phyloP scores from a whole-genome alignment of 2,113 vertebrate species.

The Coptodon bakossiorum region DNA sequence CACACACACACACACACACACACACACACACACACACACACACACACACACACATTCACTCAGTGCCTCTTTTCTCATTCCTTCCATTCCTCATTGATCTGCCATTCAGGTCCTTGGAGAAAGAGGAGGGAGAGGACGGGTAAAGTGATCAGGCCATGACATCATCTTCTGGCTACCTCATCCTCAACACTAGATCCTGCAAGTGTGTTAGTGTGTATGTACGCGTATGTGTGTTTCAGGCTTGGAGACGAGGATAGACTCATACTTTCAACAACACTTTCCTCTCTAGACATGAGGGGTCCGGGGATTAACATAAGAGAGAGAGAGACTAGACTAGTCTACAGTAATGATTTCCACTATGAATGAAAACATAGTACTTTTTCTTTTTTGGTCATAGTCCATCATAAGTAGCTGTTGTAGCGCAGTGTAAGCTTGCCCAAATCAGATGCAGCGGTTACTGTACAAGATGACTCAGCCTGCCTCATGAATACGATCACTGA shows the following conservation, averaged over 20 bases:
- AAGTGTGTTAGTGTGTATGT: constrained; percentile 17
- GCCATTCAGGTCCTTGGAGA: constrained; percentile 14
- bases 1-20: not conserved
- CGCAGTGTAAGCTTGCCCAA: not conserved
- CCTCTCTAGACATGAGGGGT: constrained; percentile 52
- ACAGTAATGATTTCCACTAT: constrained; percentile 49
- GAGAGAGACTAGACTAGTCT: constrained; percentile 30
- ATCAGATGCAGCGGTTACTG: not conserved
- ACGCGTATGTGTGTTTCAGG: not conserved
- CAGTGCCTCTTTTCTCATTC: constrained; percentile 33
- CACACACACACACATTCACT: not conserved
- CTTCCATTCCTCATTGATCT: constrained; percentile 66
- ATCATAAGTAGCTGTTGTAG: not conserved
- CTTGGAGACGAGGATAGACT: constrained; percentile 14
- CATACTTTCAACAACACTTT: constrained; percentile 41
- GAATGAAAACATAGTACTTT: constrained; percentile 21
- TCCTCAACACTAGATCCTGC: constrained; percentile 23
- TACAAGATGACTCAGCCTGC: constrained; percentile 19
- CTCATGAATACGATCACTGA: not conserved
- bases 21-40: not conserved
- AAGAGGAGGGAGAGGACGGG: constrained; percentile 10
- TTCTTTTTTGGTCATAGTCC: not conserved
- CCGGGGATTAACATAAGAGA: not conserved
- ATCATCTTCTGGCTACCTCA: constrained; percentile 53
- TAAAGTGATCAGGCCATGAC: constrained; percentile 67